Conservation (phyloP, 2,888 invertebrate species). For the Opisthograptis luteolata region DNA sequence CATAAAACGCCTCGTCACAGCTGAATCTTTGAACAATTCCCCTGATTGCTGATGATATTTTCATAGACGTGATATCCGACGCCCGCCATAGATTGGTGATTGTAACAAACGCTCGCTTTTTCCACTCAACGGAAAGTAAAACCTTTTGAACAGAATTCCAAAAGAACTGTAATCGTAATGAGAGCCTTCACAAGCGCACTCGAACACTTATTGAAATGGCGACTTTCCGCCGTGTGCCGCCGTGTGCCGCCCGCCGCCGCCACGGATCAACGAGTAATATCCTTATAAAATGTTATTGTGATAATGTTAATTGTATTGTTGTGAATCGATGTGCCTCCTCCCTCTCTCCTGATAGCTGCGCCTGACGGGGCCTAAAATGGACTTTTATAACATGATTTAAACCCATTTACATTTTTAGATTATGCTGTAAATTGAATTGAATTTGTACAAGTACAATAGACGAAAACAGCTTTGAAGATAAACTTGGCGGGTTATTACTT, state of each 20-base stretch:
- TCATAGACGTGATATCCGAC: neutral
- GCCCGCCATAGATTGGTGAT: neutral
- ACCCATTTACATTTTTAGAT: too few relatives aligned
- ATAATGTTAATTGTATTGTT: too few relatives aligned
- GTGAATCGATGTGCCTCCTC: too few relatives aligned
- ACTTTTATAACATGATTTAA: too few relatives aligned
- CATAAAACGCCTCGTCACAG: neutral
- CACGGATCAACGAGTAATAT: too few relatives aligned
- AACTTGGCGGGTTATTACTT: too few relatives aligned
- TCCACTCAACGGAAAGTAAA: neutral
- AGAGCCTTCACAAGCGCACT: constrained; percentile 9
- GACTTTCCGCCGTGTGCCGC: neutral
- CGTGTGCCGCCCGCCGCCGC: neutral
- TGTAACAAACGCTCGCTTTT: constrained; percentile 1
- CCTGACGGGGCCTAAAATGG: too few relatives aligned
- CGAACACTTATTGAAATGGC: constrained; percentile 4
- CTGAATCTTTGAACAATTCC: neutral
- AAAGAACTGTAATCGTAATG: constrained; percentile 13
- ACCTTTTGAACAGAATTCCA: constrained; percentile 5
- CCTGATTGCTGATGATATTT: constrained; percentile 1
- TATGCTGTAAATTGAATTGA: too few relatives aligned
- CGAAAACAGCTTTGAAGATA: too few relatives aligned
- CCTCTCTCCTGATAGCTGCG: too few relatives aligned
- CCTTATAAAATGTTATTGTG: neutral
- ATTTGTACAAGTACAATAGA: too few relatives aligned